Percentiles rank a stretch among this genome's conserved stretches.
Conservation (phyloP, 1,140 invertebrate genomes). For the Diabrotica undecimpunctata region DNA sequence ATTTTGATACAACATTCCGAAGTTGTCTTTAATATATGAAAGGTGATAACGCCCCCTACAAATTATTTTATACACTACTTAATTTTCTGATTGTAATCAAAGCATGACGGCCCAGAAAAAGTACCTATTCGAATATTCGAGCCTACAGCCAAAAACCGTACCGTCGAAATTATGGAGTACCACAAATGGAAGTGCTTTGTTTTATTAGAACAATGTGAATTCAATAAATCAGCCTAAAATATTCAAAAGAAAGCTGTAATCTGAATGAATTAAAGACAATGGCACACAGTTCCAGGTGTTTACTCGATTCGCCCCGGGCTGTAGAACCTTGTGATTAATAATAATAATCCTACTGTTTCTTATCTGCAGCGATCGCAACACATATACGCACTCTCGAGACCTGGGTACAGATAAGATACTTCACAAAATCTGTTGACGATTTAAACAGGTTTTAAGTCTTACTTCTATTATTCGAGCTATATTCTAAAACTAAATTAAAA, state of each 20-base stretch:
- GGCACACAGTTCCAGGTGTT: slow-evolving; percentile 32
- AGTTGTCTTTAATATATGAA: too few species aligned
- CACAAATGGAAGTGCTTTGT: background rate
- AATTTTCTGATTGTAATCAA: slow-evolving; percentile 1
- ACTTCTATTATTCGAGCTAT: too few species aligned
- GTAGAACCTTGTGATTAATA: slow-evolving; percentile 29
- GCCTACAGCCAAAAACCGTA: background rate
- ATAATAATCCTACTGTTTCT: slow-evolving; percentile 30
- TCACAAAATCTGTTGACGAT: background rate
- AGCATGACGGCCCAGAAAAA: background rate
- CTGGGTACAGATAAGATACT: background rate
- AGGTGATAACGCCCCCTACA: too few species aligned
- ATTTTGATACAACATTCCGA: too few species aligned
- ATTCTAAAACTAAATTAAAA: too few species aligned
- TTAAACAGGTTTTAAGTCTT: too few species aligned
- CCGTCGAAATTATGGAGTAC: slow-evolving; percentile 14
- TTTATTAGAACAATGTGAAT: slow-evolving; percentile 17
- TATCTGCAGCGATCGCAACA: slow-evolving; percentile 21
- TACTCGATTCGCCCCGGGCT: slow-evolving; percentile 18
- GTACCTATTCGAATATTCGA: background rate
- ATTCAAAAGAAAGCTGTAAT: slow-evolving; percentile 32
- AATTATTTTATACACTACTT: background rate
- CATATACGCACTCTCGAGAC: slow-evolving; percentile 1
- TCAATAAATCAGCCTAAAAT: slow-evolving; percentile 26
- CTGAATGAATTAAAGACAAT: slow-evolving; percentile 28